A percentile compares a stretch with the other conserved stretches of the same genome.
Conservation (phyloP, 2,888 invertebrate genomes). For the Drosophila anceps region DNA sequence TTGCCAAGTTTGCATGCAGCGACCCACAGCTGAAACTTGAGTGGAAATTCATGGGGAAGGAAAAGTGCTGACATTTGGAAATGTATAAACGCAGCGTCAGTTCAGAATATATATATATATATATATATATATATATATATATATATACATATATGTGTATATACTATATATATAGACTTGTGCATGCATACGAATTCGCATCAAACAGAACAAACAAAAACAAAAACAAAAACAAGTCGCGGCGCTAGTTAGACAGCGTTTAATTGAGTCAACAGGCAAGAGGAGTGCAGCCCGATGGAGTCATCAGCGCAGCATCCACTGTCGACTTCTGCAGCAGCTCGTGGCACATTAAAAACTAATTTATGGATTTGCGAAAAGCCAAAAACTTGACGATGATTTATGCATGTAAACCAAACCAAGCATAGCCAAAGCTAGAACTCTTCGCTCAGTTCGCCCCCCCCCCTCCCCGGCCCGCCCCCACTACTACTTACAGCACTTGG, state of each 20-base stretch:
- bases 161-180: constrained; percentile 27
- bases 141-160: not conserved
- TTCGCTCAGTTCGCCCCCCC: not conserved
- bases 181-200: constrained; percentile 68
- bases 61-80: constrained; percentile 74
- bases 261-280: constrained; percentile 72
- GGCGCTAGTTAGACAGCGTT: constrained; percentile 65
- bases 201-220: constrained; percentile 72
- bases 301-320: constrained; percentile 37
- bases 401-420: constrained; percentile 42
- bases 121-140: not conserved
- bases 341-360: constrained; percentile 75
- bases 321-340: not conserved
- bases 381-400: constrained; percentile 67
- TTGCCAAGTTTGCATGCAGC: constrained; percentile 53
- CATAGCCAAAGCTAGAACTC: not conserved
- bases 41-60: constrained; percentile 68
- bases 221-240: constrained; percentile 63
- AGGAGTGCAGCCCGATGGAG: constrained; percentile 3
- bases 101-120: constrained; percentile 29
- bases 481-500: constrained; percentile 83
- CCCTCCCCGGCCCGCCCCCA: not conserved
- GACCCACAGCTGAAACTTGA: constrained; percentile 32
- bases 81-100: constrained; percentile 73
- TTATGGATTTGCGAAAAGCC: constrained; percentile 72